These are phyloP conservation scores for Rallus crepitans DNA, from an alignment of 2,797 vertebrate genomes.

Conservation along the genomic window DNA sequence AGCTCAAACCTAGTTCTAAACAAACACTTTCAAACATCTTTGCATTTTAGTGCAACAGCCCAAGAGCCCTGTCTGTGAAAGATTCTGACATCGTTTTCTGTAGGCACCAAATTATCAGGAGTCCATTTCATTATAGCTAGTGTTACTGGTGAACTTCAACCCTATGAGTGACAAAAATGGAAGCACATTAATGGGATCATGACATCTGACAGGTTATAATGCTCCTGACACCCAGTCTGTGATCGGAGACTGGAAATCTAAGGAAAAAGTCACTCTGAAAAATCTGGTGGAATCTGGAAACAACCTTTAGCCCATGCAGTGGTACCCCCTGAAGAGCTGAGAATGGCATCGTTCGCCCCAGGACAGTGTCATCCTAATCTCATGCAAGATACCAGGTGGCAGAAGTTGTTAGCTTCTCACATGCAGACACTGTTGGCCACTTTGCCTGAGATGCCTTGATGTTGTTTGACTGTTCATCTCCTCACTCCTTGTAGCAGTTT, in stretches of 20 bases:
- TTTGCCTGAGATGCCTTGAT: fast-evolving
- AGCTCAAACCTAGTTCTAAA: neutral
- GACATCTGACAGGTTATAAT: neutral
- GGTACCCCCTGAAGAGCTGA: neutral
- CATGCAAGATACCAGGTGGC: neutral
- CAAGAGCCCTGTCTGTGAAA: neutral
- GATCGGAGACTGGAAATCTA: neutral
- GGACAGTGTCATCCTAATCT: neutral
- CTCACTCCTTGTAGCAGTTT: neutral
- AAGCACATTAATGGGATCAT: neutral
- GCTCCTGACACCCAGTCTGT: neutral
- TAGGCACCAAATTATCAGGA: neutral
- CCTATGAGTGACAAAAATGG: neutral
- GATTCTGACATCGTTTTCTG: neutral
- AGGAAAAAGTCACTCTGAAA: neutral
- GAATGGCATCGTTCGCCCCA: neutral
- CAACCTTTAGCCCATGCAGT: neutral
- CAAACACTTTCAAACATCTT: neutral
- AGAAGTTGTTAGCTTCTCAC: neutral
- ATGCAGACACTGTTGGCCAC: neutral
- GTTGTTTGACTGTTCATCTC: neutral
- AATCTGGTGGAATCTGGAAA: neutral
- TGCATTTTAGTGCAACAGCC: neutral
- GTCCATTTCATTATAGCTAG: neutral
- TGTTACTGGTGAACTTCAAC: neutral